These are phyloP conservation scores for Medauroidea extradentata DNA, from an alignment of 1,140 invertebrate species.

Conservation along the genomic window DNA sequence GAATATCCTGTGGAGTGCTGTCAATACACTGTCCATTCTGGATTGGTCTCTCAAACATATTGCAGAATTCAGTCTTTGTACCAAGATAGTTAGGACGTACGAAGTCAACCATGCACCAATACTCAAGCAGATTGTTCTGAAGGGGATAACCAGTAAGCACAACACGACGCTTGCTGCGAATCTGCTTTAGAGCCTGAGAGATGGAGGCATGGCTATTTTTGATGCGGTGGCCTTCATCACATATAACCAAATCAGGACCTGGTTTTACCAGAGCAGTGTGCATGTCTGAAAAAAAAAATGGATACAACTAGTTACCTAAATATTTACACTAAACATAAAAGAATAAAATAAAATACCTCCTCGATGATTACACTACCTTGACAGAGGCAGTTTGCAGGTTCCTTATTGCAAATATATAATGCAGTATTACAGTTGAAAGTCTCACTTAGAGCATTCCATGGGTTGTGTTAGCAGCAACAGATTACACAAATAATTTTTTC, in stretches of 20 bases:
- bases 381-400: too few relatives aligned
- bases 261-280: conserved; percentile 82
- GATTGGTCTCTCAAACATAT: conserved; percentile 94
- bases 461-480: too few relatives aligned
- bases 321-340: neutral
- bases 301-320: too few relatives aligned
- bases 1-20: conserved; percentile 83
- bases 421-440: too few relatives aligned
- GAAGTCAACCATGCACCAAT: conserved; percentile 97
- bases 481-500: too few relatives aligned
- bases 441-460: too few relatives aligned
- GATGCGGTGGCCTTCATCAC: conserved; percentile 94
- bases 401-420: too few relatives aligned
- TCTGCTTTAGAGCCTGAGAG: conserved; percentile 86
- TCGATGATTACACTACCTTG: neutral
- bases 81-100: conserved; percentile 90
- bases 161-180: conserved; percentile 82
- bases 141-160: conserved; percentile 93
- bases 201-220: conserved; percentile 94
- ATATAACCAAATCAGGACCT: conserved; percentile 91
- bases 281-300: conserved; percentile 64
- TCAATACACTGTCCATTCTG: conserved; percentile 93
- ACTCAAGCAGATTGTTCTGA: conserved; percentile 95
- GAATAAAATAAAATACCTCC: neutral
- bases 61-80: conserved; percentile 88